These are phyloP conservation scores for Sciurus carolinensis DNA, from an alignment of 2,797 vertebrate genomes.

Conservation along the genomic window DNA sequence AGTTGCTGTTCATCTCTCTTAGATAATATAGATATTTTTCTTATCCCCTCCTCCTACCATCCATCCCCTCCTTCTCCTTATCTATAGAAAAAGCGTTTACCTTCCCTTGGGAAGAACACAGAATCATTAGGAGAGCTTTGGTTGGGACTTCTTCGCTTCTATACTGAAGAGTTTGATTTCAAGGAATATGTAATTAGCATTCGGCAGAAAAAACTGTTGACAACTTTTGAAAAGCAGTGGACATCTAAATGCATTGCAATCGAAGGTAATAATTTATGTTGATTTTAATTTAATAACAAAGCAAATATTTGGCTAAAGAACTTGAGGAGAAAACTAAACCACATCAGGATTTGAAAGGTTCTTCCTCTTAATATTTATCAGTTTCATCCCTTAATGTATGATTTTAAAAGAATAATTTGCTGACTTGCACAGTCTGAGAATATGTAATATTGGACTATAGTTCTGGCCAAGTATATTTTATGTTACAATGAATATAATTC, in stretches of 20 bases:
- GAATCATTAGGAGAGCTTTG: conserved; percentile 98
- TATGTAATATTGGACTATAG: conserved; percentile 16
- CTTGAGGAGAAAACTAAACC: conserved; percentile 16
- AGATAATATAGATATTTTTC: not conserved
- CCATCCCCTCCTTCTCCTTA: not conserved
- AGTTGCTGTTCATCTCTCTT: conserved; percentile 30
- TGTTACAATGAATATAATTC: not conserved
- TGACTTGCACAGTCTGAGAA: conserved; percentile 18
- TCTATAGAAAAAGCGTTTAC: conserved; percentile 92
- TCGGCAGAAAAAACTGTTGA: conserved; percentile 96
- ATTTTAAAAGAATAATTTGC: conserved; percentile 65
- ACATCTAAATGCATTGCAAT: conserved; percentile 99
- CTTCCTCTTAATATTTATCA: not conserved
- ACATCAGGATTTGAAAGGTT: conserved; percentile 57
- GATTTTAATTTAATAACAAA: conserved; percentile 50
- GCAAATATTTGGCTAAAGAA: conserved; percentile 37
- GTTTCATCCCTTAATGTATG: conserved; percentile 48
- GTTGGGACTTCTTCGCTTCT: conserved; percentile 97
- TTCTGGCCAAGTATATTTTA: not conserved
- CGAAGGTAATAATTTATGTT: conserved; percentile 92
- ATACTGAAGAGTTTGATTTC: conserved; percentile 99
- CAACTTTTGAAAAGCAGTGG: conserved; percentile 99
- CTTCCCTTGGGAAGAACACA: conserved; percentile 93
- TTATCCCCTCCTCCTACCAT: not conserved
- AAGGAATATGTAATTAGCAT: conserved; percentile 99